phyloP scores from a whole-genome alignment of 2,888 invertebrate genomes.

The Petrolisthes manimaculis region DNA sequence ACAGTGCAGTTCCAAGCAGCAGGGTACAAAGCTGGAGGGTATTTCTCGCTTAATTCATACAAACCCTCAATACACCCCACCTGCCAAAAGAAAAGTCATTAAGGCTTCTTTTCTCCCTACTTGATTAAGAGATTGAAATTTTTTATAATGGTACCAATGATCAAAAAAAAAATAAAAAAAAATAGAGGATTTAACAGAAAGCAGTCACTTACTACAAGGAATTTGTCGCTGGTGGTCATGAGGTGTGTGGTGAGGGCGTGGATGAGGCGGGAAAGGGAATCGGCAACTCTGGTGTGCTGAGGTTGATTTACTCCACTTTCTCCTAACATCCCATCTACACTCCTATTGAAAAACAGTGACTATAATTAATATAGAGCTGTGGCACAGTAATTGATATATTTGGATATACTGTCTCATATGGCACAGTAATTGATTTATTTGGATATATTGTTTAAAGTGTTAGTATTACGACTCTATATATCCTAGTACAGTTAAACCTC shows the following conservation, averaged over 20 bases:
- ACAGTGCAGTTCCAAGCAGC: conserved; percentile 77
- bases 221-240: conserved; percentile 54
- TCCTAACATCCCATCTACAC: background rate
- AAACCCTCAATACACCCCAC: conserved; percentile 79
- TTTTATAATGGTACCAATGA: too few species aligned
- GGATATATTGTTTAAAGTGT: too few species aligned
- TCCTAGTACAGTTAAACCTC: too few species aligned
- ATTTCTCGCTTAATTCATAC: conserved; percentile 76
- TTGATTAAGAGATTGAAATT: too few species aligned
- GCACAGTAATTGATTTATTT: too few species aligned
- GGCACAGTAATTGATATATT: too few species aligned
- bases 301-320: background rate
- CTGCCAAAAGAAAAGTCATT: background rate
- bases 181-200: background rate
- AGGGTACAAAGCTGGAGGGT: conserved; percentile 78
- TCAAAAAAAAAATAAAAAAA: too few species aligned
- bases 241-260: conserved; percentile 53
- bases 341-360: too few species aligned
- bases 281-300: background rate
- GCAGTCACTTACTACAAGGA: conserved; percentile 43
- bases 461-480: too few species aligned
- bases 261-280: conserved; percentile 57
- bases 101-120: background rate
- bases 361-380: too few species aligned
- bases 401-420: too few species aligned